Evolutionary conservation across 2,888 invertebrate genomes (phyloP), one percentile per base, ranked within the genome.

Genomic region (Drosophila neotestacea): DNA sequence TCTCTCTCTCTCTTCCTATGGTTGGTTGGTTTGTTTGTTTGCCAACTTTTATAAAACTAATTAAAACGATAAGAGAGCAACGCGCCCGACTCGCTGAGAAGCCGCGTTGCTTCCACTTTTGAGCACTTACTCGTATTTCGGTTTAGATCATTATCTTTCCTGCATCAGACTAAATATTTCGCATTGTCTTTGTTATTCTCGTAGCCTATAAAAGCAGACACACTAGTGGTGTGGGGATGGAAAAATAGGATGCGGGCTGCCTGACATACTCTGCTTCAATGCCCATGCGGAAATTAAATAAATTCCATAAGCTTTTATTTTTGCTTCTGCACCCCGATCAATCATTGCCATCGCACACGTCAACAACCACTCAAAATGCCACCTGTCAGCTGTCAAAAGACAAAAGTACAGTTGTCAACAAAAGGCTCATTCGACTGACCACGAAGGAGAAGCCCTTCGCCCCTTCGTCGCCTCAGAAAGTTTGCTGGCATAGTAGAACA

Each of bases 41-140:
- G 62, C 64, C 62, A 82, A 87, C 83, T 83, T 86, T 88, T 86
- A 46, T 46, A 76, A 84, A 84, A 88, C 88, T 84, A 84, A 84
- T 84, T 84, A 84, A 84, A 88, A 73, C 76, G 84, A 84, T 84
- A 84, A 88, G 79, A 66, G 73, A 50, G 47, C 58, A 52, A 61
- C 51, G 58, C 64, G 62, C 52, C 55, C 36, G 39, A 62, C 36
- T 64, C 44, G 48, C 52, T 22, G 60, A 61, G 52, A 52, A 44
- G 13, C 30, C 11, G 54, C 39, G 30, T 32, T 41, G 36, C 58
- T 55, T 16, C 28, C 46, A 56, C 48, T 42, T 58, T 61, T 34
- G 11, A 16, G 16, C 50, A 39, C 41, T 41, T 38, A 54, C 54
- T 50, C 58, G 61, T 47, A 68, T 61, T 75, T 69, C 46, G 46